Percentiles rank a stretch among this genome's conserved stretches.
These are phyloP conservation scores for Drosophila ironensis DNA, from an alignment of 1,140 invertebrate genomes.

Conservation along the genomic window DNA sequence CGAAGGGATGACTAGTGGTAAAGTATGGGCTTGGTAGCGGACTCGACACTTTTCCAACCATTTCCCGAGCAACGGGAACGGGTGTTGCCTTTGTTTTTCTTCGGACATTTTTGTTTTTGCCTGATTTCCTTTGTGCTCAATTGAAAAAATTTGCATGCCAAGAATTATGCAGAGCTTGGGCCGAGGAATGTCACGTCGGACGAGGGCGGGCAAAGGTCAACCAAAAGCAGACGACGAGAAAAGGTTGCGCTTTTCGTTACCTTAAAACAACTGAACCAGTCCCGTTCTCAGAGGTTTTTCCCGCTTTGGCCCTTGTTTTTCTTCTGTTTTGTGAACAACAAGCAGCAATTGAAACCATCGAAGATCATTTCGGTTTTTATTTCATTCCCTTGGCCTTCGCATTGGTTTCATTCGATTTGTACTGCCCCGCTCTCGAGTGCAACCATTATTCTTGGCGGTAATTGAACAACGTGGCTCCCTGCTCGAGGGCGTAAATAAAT, in stretches of 20 bases:
- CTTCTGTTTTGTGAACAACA: slow-evolving; percentile 40
- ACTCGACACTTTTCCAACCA: slow-evolving; percentile 65
- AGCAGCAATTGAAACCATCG: slow-evolving; percentile 59
- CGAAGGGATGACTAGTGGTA: slow-evolving; percentile 20
- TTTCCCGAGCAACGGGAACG: slow-evolving; percentile 51
- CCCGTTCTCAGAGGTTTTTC: not conserved
- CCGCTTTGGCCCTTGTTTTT: slow-evolving; percentile 1
- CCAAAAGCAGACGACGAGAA: slow-evolving; percentile 37
- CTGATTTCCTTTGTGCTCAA: slow-evolving; percentile 68
- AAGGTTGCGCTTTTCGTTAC: slow-evolving; percentile 55
- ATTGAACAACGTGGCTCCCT: slow-evolving; percentile 71
- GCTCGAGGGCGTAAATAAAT: slow-evolving; percentile 56
- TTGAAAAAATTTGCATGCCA: slow-evolving; percentile 78
- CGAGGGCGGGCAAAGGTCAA: slow-evolving; percentile 22
- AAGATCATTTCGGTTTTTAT: slow-evolving; percentile 63
- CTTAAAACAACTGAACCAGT: not conserved
- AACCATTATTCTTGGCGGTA: slow-evolving; percentile 73
- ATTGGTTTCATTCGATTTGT: slow-evolving; percentile 44
- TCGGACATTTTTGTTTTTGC: slow-evolving; percentile 61
- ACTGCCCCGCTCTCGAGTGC: slow-evolving; percentile 32
- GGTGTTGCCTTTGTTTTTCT: slow-evolving; percentile 22
- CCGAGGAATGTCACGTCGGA: no score
- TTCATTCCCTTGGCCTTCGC: slow-evolving; percentile 33
- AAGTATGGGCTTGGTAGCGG: slow-evolving; percentile 46
- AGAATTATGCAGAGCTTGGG: slow-evolving; percentile 67